Base-by-base conservation (phyloP, 2,113 vertebrate genomes). In the Thalassoma bifasciatum region DNA sequence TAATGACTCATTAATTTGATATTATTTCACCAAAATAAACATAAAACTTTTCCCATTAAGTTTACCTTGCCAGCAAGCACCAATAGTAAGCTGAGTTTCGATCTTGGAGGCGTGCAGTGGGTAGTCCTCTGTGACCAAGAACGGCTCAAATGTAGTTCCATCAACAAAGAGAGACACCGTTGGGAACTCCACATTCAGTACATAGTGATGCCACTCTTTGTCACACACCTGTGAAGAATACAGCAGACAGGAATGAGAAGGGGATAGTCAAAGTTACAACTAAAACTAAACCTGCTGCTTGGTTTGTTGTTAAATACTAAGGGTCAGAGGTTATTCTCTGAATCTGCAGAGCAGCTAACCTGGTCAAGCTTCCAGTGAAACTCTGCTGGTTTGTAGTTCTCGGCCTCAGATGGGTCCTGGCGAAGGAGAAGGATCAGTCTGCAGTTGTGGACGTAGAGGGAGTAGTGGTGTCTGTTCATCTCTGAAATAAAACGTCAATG, bases 321-420 rank as follows among this genome's bases (percentile, higher is more conserved):
- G 42, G 0, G 0, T 52, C 53, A 8, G 14, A 36, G 37, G 8
- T 47, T 22, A 8, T 4, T 2, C 19, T 62, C 30, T 21, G 14
- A 47, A 3, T 3, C 23, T 21, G 53, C 1, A 30, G 10, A 21
- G 53, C 22, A 21, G 72, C 93, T 80, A 61, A 97, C 98, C 93
- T 99, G 96, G n/a, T 96, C 95, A 0, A 99, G 82, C 42, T 99
- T 99, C 98, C 98, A 99, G 92, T 99, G 98, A 62, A 99, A 99
- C 72, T 99, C 98, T 0, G 98, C 97, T 2, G 98, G 97, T 78
- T 93, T 96, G 89, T 97, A 98, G 5, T 91, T 93, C 64, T 96
- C 96, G 0, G 94, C 94, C 76, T 95, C 95, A 0, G 94, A 89
- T 1, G 96, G 95, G 0, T 98, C 96, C 86, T 99, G 97, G 19